Evolutionary conservation across 2,888 invertebrate genomes (phyloP).

Genomic region (Tenthredo amoena): DNA sequence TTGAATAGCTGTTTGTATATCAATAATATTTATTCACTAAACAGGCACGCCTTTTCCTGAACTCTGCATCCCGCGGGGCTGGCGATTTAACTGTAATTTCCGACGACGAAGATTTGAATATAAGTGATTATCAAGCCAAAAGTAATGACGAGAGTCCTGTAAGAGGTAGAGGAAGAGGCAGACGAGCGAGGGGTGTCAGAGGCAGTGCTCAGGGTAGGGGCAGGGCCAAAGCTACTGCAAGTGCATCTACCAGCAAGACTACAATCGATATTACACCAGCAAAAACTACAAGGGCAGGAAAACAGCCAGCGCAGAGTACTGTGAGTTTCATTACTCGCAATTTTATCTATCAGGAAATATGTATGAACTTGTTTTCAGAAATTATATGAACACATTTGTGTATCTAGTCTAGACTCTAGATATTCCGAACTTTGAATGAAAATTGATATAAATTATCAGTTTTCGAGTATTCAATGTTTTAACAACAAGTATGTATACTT

Average conservation of each 20-base stretch:
- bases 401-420: neutral
- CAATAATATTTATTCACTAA: neutral
- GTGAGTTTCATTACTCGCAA: neutral
- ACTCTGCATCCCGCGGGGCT: neutral
- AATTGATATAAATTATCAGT: neutral
- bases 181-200: slow-evolving; percentile 54
- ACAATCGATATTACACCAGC: neutral
- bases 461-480: neutral
- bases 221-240: slow-evolving; percentile 35
- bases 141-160: slow-evolving; percentile 20
- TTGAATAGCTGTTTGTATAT: neutral
- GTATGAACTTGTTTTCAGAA: neutral
- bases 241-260: neutral
- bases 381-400: neutral
- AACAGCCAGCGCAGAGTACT: neutral
- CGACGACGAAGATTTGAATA: neutral
- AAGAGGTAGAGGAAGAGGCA: slow-evolving; percentile 50
- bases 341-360: neutral
- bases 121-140: neutral
- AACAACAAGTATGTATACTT: neutral
- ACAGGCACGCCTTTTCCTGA: slow-evolving; percentile 30
- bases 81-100: neutral
- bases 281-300: slow-evolving; percentile 19
- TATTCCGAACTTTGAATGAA: neutral
- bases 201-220: slow-evolving; percentile 53